Evolutionary conservation across 1,140 invertebrate genomes (phyloP).

Genomic region (Tenebrio molitor): DNA sequence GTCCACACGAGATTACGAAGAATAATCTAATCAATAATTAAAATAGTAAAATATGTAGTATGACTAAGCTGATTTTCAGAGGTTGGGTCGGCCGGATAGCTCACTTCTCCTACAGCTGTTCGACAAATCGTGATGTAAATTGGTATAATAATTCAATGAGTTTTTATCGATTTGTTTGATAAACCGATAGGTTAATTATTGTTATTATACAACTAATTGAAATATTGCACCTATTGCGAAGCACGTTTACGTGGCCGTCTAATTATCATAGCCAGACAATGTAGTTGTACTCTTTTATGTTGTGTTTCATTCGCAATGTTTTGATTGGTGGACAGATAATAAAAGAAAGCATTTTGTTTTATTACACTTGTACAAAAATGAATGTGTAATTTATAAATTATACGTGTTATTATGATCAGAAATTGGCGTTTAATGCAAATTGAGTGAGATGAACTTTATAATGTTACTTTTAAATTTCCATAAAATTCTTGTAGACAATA

Average conservation of each 20-base stretch:
- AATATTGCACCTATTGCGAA: constrained; percentile 23
- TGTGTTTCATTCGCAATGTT: background rate
- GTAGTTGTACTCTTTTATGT: no score
- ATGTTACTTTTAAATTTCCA: background rate
- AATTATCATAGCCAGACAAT: background rate
- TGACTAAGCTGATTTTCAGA: constrained; percentile 14
- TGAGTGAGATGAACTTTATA: background rate
- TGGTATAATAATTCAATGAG: constrained; percentile 23
- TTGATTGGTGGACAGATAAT: background rate
- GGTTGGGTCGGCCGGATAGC: background rate
- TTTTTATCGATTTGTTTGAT: constrained; percentile 28
- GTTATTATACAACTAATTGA: constrained; percentile 33
- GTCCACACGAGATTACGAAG: background rate
- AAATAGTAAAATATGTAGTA: constrained; percentile 3
- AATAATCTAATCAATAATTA: constrained; percentile 6
- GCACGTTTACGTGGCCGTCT: background rate
- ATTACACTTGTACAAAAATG: background rate
- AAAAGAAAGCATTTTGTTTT: constrained; percentile 15
- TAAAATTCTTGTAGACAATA: no score
- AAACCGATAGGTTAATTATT: constrained; percentile 29
- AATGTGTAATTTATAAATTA: background rate
- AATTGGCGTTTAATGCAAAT: background rate
- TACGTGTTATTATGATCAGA: no score
- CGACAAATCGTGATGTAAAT: constrained; percentile 37
- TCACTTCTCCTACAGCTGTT: background rate